A percentile compares a stretch with the other conserved stretches of the same genome.
Evolutionary conservation across 1,140 invertebrate genomes (phyloP).

Genomic region (Lepidostoma basale): DNA sequence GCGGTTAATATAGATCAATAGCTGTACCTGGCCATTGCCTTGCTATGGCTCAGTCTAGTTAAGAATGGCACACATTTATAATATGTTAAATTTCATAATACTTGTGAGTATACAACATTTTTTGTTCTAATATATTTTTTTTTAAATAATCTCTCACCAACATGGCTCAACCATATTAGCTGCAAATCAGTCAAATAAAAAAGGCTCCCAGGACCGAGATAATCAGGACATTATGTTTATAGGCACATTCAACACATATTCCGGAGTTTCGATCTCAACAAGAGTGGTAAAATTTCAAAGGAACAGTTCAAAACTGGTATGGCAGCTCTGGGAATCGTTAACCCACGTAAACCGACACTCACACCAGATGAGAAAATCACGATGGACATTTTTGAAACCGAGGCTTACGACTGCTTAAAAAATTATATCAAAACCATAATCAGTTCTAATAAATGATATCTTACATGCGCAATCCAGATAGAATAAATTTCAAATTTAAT

Average conservation of each 20-base stretch:
- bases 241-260: slow-evolving; percentile 31
- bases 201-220: background rate
- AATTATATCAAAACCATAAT: slow-evolving; percentile 20
- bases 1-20: no score
- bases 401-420: background rate
- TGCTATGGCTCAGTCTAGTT: background rate
- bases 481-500: no score
- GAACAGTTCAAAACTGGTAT: slow-evolving; percentile 20
- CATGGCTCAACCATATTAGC: background rate
- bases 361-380: background rate
- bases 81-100: no score
- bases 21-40: background rate
- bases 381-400: slow-evolving; percentile 16
- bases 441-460: background rate
- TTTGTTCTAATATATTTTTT: no score
- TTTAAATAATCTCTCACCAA: background rate
- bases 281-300: background rate
- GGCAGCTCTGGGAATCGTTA: slow-evolving; percentile 15
- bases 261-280: slow-evolving; percentile 18
- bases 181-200: background rate
- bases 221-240: background rate
- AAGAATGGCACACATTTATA: no score
- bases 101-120: no score
- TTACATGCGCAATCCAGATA: background rate
- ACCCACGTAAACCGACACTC: background rate